A percentile compares a stretch with the other conserved stretches of the same genome.
These are phyloP conservation scores for Rachycentron canadum DNA, from an alignment of 2,797 vertebrate species.

Conservation along the genomic window DNA sequence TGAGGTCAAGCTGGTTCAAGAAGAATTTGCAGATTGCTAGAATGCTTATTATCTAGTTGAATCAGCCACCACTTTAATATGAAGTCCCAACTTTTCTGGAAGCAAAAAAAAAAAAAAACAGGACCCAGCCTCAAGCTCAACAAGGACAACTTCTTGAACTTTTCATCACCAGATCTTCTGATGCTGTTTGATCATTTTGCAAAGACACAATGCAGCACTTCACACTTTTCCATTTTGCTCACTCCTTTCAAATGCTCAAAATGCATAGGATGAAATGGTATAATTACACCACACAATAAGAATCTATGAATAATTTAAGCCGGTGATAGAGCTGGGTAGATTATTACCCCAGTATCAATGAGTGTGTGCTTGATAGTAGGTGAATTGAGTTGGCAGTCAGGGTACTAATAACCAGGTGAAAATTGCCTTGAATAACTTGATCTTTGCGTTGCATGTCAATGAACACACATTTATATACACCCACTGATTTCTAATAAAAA, in stretches of 20 bases:
- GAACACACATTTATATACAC: constrained; percentile 35
- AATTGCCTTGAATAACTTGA: constrained; percentile 59
- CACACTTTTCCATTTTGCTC: constrained; percentile 31
- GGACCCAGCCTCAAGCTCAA: constrained; percentile 29
- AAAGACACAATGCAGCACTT: constrained; percentile 13
- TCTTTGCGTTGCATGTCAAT: constrained; percentile 73
- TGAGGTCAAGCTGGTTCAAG: not conserved
- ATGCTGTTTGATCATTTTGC: constrained; percentile 20
- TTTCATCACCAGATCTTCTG: constrained; percentile 11
- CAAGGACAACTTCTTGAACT: constrained; percentile 12
- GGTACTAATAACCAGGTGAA: constrained; percentile 58
- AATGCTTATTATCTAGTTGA: not conserved
- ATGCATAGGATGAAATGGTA: constrained; percentile 63
- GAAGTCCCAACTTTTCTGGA: constrained; percentile 10
- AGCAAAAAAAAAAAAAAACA: constrained; percentile 15
- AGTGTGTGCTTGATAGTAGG: constrained; percentile 59
- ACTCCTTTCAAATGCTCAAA: constrained; percentile 49
- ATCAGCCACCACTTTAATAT: constrained; percentile 9
- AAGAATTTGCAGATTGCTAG: not conserved
- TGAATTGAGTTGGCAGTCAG: constrained; percentile 64
- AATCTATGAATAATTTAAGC: constrained; percentile 80
- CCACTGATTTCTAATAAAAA: constrained; percentile 24
- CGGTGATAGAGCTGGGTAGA: constrained; percentile 45
- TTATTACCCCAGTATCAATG: constrained; percentile 65
- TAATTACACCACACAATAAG: constrained; percentile 76